Conservation (phyloP, 1,140 invertebrate species). For the Drosophila littoralis region DNA sequence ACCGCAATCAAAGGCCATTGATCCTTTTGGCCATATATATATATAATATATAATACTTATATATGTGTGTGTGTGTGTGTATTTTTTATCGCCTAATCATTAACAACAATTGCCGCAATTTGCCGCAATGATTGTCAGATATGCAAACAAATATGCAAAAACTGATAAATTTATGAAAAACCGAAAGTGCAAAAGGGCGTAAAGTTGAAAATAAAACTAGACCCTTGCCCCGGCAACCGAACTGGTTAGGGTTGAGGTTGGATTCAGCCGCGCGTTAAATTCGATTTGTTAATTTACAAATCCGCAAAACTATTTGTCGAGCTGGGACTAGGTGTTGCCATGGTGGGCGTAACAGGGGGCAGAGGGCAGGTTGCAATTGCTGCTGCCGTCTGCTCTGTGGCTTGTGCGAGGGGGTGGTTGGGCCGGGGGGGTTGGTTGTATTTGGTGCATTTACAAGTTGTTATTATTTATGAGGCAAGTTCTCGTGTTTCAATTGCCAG, state of each 20-base stretch:
- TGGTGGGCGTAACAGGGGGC: slow-evolving; percentile 3
- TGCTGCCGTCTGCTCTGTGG: slow-evolving; percentile 65
- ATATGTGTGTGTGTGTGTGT: slow-evolving; percentile 14
- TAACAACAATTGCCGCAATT: slow-evolving; percentile 81
- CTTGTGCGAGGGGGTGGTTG: slow-evolving; percentile 20
- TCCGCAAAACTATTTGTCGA: slow-evolving; percentile 77
- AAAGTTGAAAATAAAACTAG: slow-evolving; percentile 51
- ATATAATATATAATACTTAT: slow-evolving; percentile 8
- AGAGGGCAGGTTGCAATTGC: neutral
- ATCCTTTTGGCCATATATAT: slow-evolving; percentile 39
- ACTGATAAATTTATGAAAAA: slow-evolving; percentile 61
- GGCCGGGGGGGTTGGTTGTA: neutral
- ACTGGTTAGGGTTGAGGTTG: neutral
- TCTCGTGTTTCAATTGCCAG: slow-evolving; percentile 70
- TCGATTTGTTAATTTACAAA: slow-evolving; percentile 83
- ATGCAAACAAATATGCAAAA: slow-evolving; percentile 69
- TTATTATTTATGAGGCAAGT: slow-evolving; percentile 65
- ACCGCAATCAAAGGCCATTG: slow-evolving; percentile 79
- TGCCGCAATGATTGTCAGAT: slow-evolving; percentile 60
- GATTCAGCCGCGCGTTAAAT: slow-evolving; percentile 74
- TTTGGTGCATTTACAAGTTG: slow-evolving; percentile 64
- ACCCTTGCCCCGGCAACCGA: slow-evolving; percentile 1
- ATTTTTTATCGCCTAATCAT: slow-evolving; percentile 71
- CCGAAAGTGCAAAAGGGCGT: slow-evolving; percentile 55
- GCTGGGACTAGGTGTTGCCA: slow-evolving; percentile 37